Evolutionary conservation across 2,888 invertebrate genomes (phyloP).

Genomic region (Limnephilus lunatus): DNA sequence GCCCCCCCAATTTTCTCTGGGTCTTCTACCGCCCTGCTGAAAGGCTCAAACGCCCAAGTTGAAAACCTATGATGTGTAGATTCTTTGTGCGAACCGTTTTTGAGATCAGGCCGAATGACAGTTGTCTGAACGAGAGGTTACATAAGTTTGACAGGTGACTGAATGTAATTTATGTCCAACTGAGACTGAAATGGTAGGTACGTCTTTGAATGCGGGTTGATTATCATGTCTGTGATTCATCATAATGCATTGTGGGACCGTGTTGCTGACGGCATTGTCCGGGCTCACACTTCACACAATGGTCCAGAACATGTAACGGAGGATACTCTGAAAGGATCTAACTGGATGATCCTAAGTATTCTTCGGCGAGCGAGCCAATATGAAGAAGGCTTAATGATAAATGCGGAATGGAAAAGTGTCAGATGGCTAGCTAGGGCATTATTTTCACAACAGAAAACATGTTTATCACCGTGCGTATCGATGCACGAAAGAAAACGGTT

Average conservation of each 20-base stretch:
- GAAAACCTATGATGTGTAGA: too few species aligned
- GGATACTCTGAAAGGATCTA: too few species aligned
- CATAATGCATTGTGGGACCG: not conserved
- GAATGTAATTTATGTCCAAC: not conserved
- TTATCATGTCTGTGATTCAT: not conserved
- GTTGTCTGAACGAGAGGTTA: not conserved
- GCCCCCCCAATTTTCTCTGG: too few species aligned
- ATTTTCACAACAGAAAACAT: not conserved
- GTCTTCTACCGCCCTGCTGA: too few species aligned
- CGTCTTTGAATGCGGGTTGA: not conserved
- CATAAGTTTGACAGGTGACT: not conserved
- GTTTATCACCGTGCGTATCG: not conserved
- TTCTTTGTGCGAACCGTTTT: too few species aligned
- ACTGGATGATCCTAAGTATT: too few species aligned
- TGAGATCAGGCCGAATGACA: not conserved
- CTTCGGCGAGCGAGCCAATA: not conserved
- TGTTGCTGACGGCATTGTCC: not conserved
- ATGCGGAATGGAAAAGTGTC: not conserved
- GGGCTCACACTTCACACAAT: too few species aligned
- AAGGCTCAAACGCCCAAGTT: too few species aligned
- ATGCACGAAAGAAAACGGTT: not conserved
- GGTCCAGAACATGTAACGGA: too few species aligned
- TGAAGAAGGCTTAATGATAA: not conserved
- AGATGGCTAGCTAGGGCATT: not conserved
- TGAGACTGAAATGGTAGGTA: not conserved